Conservation (phyloP, 2,797 vertebrate species). For the Xenops minutus region DNA sequence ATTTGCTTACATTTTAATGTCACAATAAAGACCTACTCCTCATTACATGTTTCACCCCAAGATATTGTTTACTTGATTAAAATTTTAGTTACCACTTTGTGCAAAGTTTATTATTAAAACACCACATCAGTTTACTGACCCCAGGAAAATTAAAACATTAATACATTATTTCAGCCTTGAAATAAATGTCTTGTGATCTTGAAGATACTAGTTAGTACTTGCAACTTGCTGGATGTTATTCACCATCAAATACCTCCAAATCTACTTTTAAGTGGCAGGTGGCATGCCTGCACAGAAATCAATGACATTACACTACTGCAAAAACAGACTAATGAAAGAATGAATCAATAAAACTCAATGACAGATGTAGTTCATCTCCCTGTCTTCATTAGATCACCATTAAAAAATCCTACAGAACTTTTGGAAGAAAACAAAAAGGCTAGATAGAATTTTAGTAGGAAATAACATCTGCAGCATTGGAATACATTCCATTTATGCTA, state of each 20-base stretch:
- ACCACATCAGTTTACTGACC: background rate
- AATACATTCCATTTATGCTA: background rate
- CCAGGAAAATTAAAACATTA: background rate
- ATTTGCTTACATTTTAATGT: background rate
- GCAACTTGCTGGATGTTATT: background rate
- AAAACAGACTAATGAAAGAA: background rate
- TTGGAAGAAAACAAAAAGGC: background rate
- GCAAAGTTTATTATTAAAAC: background rate
- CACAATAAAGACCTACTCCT: background rate
- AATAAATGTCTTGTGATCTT: background rate
- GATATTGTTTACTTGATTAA: background rate
- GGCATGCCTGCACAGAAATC: conserved; percentile 10
- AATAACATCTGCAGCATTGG: background rate
- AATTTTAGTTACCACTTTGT: background rate
- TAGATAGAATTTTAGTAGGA: background rate
- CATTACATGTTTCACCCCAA: background rate
- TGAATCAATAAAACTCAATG: background rate
- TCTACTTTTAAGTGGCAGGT: conserved; percentile 10
- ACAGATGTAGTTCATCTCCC: background rate
- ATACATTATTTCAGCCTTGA: background rate
- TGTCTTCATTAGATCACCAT: background rate
- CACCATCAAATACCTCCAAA: background rate
- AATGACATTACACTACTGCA: background rate
- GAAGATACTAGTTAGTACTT: background rate
- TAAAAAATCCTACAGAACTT: background rate